These are phyloP conservation scores for Micrastur ruficollis DNA, from an alignment of 2,797 vertebrate genomes.

Conservation along the genomic window DNA sequence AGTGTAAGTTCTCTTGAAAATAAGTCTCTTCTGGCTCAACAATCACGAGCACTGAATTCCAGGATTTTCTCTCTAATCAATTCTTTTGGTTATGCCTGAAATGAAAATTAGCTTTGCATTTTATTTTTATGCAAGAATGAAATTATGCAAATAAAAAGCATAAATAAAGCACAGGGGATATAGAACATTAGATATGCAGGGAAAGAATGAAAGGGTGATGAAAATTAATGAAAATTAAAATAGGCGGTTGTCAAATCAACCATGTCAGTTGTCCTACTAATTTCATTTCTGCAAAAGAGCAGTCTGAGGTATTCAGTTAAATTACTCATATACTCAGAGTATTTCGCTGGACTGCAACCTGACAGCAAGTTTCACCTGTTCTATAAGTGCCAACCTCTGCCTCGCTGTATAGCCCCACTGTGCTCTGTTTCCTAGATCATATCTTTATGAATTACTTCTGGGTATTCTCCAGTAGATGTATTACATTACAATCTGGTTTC, in stretches of 20 bases:
- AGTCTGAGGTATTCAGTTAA: background rate
- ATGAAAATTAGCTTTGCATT: background rate
- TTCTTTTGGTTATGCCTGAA: background rate
- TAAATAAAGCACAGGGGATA: background rate
- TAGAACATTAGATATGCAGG: background rate
- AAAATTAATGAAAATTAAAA: background rate
- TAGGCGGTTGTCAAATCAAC: accelerated
- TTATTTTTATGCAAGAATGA: background rate
- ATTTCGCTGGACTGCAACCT: background rate
- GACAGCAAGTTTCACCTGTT: background rate
- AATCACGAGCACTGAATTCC: background rate
- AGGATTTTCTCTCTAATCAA: background rate
- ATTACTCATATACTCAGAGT: background rate
- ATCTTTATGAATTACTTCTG: background rate
- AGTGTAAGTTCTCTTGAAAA: background rate
- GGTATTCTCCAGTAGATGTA: background rate
- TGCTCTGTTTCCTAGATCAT: background rate
- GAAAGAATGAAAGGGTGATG: background rate
- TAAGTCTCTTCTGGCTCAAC: background rate
- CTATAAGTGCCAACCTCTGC: background rate
- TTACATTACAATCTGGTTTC: background rate
- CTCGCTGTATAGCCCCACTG: background rate
- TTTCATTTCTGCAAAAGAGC: background rate
- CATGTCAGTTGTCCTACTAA: background rate
- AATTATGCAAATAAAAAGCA: background rate